Evolutionary conservation across 2,888 invertebrate species (phyloP).

Genomic region (Campopleginae sp.): DNA sequence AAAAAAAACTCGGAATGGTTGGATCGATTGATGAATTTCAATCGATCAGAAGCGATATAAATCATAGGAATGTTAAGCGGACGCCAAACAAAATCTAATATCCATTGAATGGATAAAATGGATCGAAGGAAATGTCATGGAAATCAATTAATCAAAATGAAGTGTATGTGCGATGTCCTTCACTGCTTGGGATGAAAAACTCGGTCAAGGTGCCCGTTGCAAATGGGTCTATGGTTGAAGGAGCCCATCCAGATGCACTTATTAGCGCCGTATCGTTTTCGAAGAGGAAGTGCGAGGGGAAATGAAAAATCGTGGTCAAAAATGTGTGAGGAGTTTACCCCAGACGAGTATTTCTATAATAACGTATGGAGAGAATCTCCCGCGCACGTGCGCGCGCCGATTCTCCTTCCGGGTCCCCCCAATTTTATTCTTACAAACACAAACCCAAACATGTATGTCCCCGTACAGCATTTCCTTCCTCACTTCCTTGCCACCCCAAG

Average conservation of each 20-base stretch:
- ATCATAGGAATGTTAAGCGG: background rate
- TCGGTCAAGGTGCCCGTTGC: conserved; percentile 46
- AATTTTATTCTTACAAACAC: conserved; percentile 45
- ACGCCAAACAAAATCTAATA: background rate
- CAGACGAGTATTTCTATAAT: conserved; percentile 13
- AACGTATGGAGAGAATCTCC: conserved; percentile 54
- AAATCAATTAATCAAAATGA: conserved; percentile 12
- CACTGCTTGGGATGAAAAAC: conserved; percentile 24
- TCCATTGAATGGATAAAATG: background rate
- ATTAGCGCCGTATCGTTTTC: conserved; percentile 37
- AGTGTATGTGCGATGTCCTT: conserved; percentile 18
- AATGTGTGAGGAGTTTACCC: conserved; percentile 29
- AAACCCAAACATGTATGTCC: background rate
- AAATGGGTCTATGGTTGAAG: conserved; percentile 18
- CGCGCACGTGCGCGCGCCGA: conserved; percentile 63
- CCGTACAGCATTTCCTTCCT: conserved; percentile 45
- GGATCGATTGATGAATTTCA: background rate
- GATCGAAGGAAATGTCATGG: background rate
- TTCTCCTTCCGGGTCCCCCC: conserved; percentile 61
- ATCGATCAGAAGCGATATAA: background rate
- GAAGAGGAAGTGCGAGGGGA: conserved; percentile 27
- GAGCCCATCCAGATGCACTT: conserved; percentile 28
- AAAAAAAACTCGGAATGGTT: background rate
- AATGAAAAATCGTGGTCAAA: conserved; percentile 56
- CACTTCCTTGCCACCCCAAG: conserved; percentile 34